Evolutionary conservation across 2,888 invertebrate species (phyloP).

Genomic region (Agrotis clavis): DNA sequence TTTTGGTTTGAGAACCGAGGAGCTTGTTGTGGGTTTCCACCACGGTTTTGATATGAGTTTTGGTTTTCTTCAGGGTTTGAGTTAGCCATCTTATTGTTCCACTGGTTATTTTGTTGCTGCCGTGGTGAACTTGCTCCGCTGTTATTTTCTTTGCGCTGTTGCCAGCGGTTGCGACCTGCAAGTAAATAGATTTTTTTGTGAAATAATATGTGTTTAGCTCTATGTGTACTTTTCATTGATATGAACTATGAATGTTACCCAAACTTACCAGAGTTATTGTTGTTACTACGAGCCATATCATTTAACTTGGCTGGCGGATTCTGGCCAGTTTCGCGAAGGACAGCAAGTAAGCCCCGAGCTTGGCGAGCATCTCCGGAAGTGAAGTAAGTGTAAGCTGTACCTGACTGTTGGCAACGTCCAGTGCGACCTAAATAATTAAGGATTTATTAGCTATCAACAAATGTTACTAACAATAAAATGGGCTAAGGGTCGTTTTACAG

Average conservation of each 20-base stretch:
- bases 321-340: slow-evolving; percentile 98
- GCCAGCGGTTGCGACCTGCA: slow-evolving; percentile 92
- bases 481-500: too few species aligned
- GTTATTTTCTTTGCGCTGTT: slow-evolving; percentile 91
- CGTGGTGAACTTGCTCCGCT: slow-evolving; percentile 89
- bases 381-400: slow-evolving; percentile 99
- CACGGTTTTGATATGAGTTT: slow-evolving; percentile 82
- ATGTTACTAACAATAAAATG: not conserved
- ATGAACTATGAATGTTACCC: not conserved
- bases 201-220: not conserved
- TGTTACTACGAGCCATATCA: slow-evolving; percentile 93
- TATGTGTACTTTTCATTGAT: not conserved
- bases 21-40: slow-evolving; percentile 83
- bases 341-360: slow-evolving; percentile 97
- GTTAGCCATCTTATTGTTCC: slow-evolving; percentile 89
- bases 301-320: slow-evolving; percentile 95
- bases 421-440: slow-evolving; percentile 92
- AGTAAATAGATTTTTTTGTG: not conserved
- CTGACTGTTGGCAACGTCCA: slow-evolving; percentile 97
- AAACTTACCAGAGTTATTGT: slow-evolving; percentile 85
- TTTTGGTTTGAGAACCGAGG: slow-evolving; percentile 89
- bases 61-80: slow-evolving; percentile 77
- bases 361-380: slow-evolving; percentile 97
- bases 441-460: not conserved
- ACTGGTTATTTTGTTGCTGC: slow-evolving; percentile 89